Percentiles rank a stretch among this genome's conserved stretches.
Conservation (phyloP, 2,113 vertebrate species). For the Clinocottus analis region DNA sequence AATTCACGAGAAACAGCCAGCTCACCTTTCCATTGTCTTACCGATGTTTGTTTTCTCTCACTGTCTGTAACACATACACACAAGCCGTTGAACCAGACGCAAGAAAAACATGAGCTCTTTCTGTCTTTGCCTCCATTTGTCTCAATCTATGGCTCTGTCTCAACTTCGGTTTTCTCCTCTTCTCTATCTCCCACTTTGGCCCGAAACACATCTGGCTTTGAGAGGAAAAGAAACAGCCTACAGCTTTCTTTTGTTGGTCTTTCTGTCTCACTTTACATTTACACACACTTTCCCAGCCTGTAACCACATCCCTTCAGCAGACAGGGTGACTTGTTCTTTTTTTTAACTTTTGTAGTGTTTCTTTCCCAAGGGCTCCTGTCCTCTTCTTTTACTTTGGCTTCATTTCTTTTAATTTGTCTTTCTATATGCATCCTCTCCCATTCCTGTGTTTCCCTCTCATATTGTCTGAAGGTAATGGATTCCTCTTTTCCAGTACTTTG, state of each 20-base stretch:
- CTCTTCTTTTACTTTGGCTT: neutral
- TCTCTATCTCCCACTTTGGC: slow-evolving; percentile 15
- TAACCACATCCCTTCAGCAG: neutral
- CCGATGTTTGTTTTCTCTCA: neutral
- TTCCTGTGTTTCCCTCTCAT: neutral
- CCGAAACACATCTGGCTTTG: slow-evolving; percentile 59
- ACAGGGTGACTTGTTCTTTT: neutral
- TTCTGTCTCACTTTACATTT: slow-evolving; percentile 41
- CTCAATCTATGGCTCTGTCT: slow-evolving; percentile 12
- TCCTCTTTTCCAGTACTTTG: slow-evolving; percentile 3
- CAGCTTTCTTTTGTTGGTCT: slow-evolving; percentile 38
- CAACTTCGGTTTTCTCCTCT: slow-evolving; percentile 13
- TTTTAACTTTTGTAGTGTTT: neutral
- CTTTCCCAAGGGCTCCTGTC: neutral
- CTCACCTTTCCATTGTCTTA: slow-evolving; percentile 27
- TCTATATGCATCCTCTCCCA: neutral
- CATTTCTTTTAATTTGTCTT: slow-evolving; percentile 6
- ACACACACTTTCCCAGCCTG: slow-evolving; percentile 6
- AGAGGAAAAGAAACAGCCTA: slow-evolving; percentile 55
- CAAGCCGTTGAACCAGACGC: slow-evolving; percentile 2
- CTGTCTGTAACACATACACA: slow-evolving; percentile 8
- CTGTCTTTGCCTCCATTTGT: slow-evolving; percentile 34
- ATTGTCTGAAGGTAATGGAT: neutral
- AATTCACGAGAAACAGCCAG: slow-evolving; percentile 26
- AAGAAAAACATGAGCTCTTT: slow-evolving; percentile 16